Conservation (phyloP, 2,888 invertebrate species). For the Coenonympha arcania region DNA sequence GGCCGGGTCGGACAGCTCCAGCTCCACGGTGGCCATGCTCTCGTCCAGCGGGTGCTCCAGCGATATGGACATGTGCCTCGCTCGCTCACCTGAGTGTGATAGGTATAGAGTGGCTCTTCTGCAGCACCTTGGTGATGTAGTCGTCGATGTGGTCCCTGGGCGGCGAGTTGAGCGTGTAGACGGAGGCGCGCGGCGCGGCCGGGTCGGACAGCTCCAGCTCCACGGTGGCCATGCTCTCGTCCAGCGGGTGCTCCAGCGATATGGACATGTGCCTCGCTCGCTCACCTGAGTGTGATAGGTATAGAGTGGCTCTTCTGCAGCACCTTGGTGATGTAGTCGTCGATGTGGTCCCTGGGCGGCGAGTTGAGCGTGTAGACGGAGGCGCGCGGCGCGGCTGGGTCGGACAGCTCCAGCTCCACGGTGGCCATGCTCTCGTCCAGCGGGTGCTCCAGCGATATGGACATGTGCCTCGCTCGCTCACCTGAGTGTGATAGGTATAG, state of each 20-base stretch:
- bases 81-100: slow-evolving; percentile 91
- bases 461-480: slow-evolving; percentile 90
- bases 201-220: slow-evolving; percentile 90
- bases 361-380: slow-evolving; percentile 79
- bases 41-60: slow-evolving; percentile 95
- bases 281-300: slow-evolving; percentile 92
- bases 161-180: slow-evolving; percentile 76
- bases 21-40: slow-evolving; percentile 92
- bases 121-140: slow-evolving; percentile 77
- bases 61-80: slow-evolving; percentile 89
- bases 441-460: slow-evolving; percentile 93
- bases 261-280: slow-evolving; percentile 89
- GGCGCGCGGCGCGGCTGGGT: slow-evolving; percentile 85
- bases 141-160: slow-evolving; percentile 59
- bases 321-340: slow-evolving; percentile 71
- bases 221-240: slow-evolving; percentile 93
- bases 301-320: slow-evolving; percentile 92
- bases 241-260: slow-evolving; percentile 92
- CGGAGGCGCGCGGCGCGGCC: slow-evolving; percentile 83
- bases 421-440: slow-evolving; percentile 94
- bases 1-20: slow-evolving; percentile 86
- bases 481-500: slow-evolving; percentile 93
- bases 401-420: slow-evolving; percentile 88
- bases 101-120: slow-evolving; percentile 92
- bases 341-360: slow-evolving; percentile 52